phyloP scores from a whole-genome alignment of 2,888 invertebrate genomes.

The Meiosimyza decipiens region DNA sequence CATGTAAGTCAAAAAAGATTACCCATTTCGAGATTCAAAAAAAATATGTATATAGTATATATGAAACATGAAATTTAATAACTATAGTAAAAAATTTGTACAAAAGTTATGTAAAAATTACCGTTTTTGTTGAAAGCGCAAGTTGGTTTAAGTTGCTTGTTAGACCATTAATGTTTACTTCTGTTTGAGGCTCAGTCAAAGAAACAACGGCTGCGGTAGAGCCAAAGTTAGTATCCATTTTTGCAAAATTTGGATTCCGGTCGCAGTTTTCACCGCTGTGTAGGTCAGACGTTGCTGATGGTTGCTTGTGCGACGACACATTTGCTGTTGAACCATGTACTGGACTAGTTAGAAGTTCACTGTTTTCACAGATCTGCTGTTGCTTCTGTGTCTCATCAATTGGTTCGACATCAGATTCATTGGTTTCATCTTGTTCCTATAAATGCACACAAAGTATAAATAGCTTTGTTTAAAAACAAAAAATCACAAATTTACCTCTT shows the following conservation, averaged over 20 bases:
- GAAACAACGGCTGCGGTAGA: slow-evolving; percentile 45
- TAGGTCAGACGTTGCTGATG: slow-evolving; percentile 18
- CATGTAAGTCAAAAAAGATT: slow-evolving; percentile 11
- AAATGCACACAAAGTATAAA: slow-evolving; percentile 25
- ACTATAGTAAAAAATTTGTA: slow-evolving; percentile 8
- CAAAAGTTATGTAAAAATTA: slow-evolving; percentile 44
- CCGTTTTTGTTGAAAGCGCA: slow-evolving; percentile 60
- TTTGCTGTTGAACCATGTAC: slow-evolving; percentile 11
- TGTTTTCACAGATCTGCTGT: slow-evolving; percentile 37
- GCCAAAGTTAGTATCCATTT: slow-evolving; percentile 37
- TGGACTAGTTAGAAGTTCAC: slow-evolving; percentile 25
- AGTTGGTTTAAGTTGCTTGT: slow-evolving; percentile 59
- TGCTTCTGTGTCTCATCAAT: slow-evolving; percentile 59
- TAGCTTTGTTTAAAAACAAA: not conserved
- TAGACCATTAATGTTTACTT: slow-evolving; percentile 57
- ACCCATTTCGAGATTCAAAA: slow-evolving; percentile 1
- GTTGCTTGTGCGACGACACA: slow-evolving; percentile 26
- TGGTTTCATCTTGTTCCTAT: slow-evolving; percentile 66
- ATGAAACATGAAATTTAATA: not conserved
- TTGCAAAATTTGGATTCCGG: slow-evolving; percentile 30
- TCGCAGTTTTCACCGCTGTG: slow-evolving; percentile 19
- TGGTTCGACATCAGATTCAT: slow-evolving; percentile 65
- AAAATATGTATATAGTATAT: not conserved
- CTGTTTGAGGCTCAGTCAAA: slow-evolving; percentile 49
- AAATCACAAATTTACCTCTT: slow-evolving; percentile 68